Conservation (phyloP, 2,113 vertebrate species). For the Paedocypris sp. region DNA sequence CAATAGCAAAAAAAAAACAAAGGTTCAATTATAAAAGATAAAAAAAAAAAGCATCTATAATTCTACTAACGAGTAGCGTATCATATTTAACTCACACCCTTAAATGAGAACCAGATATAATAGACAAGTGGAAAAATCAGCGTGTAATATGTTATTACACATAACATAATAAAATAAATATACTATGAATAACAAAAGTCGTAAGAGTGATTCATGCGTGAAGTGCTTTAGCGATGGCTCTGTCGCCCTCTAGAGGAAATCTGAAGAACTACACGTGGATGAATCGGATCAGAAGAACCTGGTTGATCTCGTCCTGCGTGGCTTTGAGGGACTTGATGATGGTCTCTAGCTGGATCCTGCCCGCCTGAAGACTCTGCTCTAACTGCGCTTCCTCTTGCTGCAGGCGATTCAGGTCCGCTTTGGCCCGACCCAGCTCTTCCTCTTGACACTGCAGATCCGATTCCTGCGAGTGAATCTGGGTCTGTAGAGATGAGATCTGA, state of each 20-base stretch:
- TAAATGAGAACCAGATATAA: too few species aligned
- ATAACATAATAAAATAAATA: too few species aligned
- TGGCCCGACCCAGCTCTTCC: constrained; percentile 82
- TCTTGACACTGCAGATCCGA: constrained; percentile 87
- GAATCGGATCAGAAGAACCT: constrained; percentile 58
- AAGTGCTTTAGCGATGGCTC: too few species aligned
- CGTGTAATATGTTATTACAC: too few species aligned
- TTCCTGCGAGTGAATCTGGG: constrained; percentile 89
- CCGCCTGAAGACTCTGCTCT: constrained; percentile 90
- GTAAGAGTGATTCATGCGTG: too few species aligned
- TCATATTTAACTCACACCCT: too few species aligned
- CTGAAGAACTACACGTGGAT: not conserved
- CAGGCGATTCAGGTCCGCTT: constrained; percentile 75
- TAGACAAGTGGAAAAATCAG: too few species aligned
- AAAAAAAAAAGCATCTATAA: too few species aligned
- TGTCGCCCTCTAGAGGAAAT: constrained; percentile 12
- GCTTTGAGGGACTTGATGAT: constrained; percentile 91
- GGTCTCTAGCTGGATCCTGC: constrained; percentile 87
- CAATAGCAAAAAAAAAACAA: too few species aligned
- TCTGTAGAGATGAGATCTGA: constrained; percentile 87
- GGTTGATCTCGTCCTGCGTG: constrained; percentile 93
- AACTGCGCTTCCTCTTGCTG: constrained; percentile 91
- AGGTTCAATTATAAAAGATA: too few species aligned
- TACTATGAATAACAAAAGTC: too few species aligned
- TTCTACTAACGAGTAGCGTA: too few species aligned